phyloP scores from a whole-genome alignment of 2,113 vertebrate genomes.

The Bungarus multicinctus region DNA sequence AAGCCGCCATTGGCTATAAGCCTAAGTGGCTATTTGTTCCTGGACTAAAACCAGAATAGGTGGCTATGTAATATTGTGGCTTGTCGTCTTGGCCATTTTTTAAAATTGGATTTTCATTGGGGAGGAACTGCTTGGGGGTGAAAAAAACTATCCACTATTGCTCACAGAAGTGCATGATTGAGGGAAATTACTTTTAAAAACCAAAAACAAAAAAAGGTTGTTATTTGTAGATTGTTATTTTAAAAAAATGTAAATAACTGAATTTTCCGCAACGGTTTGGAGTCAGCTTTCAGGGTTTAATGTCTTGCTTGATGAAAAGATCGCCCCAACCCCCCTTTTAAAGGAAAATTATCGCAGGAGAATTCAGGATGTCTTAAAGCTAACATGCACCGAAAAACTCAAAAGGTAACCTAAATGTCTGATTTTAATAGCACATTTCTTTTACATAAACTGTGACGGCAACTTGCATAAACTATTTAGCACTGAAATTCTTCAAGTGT shows the following conservation, averaged over 20 bases:
- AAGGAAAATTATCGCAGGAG: conserved; percentile 96
- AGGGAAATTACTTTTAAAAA: conserved; percentile 66
- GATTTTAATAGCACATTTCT: conserved; percentile 91
- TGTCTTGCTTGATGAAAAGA: conserved; percentile 93
- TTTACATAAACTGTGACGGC: conserved; percentile 83
- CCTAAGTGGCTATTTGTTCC: background rate
- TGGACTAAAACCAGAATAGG: background rate
- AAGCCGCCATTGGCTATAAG: background rate
- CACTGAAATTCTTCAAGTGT: conserved; percentile 61
- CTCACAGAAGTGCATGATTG: conserved; percentile 65
- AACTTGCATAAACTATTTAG: conserved; percentile 76
- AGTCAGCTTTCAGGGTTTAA: conserved; percentile 96
- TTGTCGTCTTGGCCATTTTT: conserved; percentile 17
- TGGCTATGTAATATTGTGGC: conserved; percentile 24
- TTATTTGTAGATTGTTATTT: conserved; percentile 77
- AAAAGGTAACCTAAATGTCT: conserved; percentile 98
- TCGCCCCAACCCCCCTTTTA: conserved; percentile 85
- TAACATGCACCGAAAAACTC: conserved; percentile 92
- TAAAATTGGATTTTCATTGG: conserved; percentile 42
- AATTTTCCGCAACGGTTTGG: conserved; percentile 89
- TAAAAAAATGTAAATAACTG: conserved; percentile 83
- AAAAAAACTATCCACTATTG: conserved; percentile 65
- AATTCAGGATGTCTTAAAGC: conserved; percentile 96
- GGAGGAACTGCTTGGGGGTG: conserved; percentile 76
- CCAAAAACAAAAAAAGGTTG: conserved; percentile 57